Conservation (phyloP, 2,113 vertebrate genomes). For the Tylochromis polylepis region DNA sequence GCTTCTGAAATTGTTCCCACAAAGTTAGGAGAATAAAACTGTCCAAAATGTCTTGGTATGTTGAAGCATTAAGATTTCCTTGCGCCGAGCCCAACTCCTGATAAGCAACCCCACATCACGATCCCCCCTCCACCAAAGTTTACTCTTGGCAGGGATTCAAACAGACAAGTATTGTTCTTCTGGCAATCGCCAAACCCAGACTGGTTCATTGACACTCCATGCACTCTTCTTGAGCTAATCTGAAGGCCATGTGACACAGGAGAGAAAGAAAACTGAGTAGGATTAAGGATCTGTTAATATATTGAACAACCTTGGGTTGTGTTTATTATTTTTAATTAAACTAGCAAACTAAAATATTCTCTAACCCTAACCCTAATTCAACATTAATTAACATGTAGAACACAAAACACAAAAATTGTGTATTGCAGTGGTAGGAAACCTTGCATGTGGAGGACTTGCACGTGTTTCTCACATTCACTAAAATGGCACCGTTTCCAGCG, state of each 20-base stretch:
- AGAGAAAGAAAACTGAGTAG: neutral
- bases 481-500: neutral
- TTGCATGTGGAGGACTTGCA: neutral
- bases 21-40: neutral
- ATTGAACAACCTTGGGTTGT: neutral
- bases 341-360: neutral
- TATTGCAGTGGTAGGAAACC: neutral
- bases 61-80: neutral
- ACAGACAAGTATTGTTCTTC: neutral
- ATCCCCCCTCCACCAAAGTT: neutral
- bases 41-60: neutral
- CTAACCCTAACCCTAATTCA: neutral
- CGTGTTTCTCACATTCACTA: neutral
- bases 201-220: neutral
- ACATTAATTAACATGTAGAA: neutral
- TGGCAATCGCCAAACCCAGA: neutral
- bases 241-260: neutral
- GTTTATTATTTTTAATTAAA: neutral
- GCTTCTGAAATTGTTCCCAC: neutral
- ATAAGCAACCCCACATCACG: neutral
- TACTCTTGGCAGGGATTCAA: neutral
- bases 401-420: neutral
- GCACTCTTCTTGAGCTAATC: neutral
- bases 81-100: neutral
- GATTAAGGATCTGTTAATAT: neutral